These are phyloP conservation scores for Baryphthengus martii DNA, from an alignment of 2,113 vertebrate species.

Conservation along the genomic window DNA sequence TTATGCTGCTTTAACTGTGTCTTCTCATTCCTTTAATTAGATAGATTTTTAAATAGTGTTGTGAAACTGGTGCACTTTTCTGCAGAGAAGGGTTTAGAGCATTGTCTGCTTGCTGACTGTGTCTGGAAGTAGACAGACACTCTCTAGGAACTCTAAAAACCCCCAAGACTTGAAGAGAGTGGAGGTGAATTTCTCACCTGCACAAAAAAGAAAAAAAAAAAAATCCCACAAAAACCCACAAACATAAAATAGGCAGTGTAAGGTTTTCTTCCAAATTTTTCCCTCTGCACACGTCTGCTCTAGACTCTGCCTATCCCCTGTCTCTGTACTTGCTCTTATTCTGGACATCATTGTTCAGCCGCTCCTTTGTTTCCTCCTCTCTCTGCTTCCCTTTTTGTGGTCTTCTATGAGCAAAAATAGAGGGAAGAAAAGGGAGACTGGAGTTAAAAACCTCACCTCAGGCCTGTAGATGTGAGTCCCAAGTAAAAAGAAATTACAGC, in stretches of 20 bases:
- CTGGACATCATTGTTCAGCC: background rate
- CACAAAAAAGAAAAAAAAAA: background rate
- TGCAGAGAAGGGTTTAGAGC: background rate
- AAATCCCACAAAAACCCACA: background rate
- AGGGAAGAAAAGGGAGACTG: background rate
- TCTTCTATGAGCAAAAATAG: background rate
- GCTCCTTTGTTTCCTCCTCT: background rate
- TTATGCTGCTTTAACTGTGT: slow-evolving; percentile 11
- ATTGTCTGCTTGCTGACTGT: background rate
- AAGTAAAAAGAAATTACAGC: background rate
- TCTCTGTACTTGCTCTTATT: background rate
- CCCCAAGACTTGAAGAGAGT: background rate
- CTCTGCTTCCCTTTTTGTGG: background rate
- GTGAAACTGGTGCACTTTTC: slow-evolving; percentile 15
- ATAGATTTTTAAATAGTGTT: background rate
- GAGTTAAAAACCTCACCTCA: background rate
- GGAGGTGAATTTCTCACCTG: background rate
- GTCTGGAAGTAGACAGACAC: background rate
- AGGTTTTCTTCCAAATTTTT: background rate
- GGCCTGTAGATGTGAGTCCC: background rate
- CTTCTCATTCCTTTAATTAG: slow-evolving; percentile 7
- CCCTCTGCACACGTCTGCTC: background rate
- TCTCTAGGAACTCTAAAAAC: background rate
- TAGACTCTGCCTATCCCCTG: background rate
- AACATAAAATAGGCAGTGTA: background rate